These are phyloP conservation scores for Gryllus bimaculatus DNA, from an alignment of 1,140 invertebrate genomes.

Conservation along the genomic window DNA sequence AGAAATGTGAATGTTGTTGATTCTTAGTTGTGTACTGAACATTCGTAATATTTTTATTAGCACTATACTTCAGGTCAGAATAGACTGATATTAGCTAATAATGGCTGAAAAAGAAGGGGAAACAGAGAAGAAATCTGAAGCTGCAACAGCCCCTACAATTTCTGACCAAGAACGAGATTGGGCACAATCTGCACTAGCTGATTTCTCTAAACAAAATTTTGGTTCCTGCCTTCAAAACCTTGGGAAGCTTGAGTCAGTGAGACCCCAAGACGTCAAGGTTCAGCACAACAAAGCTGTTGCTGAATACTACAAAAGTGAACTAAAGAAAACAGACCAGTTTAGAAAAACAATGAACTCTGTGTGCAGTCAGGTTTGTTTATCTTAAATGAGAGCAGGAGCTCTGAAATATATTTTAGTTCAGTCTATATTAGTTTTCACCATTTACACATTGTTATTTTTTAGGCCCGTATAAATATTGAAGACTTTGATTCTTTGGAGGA, in stretches of 20 bases:
- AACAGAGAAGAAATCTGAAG: slow-evolving; percentile 27
- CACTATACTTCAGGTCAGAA: too few species aligned
- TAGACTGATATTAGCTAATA: background rate
- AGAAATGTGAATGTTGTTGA: too few species aligned
- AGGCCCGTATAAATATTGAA: slow-evolving; percentile 42
- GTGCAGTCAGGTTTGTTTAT: slow-evolving; percentile 40
- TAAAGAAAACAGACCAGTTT: slow-evolving; percentile 61
- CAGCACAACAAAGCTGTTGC: slow-evolving; percentile 61
- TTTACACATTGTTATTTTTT: slow-evolving; percentile 19
- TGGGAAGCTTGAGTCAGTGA: slow-evolving; percentile 45
- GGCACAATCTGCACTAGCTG: slow-evolving; percentile 42
- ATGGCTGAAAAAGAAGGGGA: slow-evolving; percentile 22
- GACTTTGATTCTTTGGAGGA: slow-evolving; percentile 49
- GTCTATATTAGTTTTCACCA: background rate
- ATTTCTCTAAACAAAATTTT: slow-evolving; percentile 48
- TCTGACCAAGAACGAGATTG: slow-evolving; percentile 47
- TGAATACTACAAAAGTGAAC: slow-evolving; percentile 59
- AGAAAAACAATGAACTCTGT: slow-evolving; percentile 54
- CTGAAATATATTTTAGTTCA: background rate
- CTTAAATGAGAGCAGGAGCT: background rate
- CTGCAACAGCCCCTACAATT: slow-evolving; percentile 27
- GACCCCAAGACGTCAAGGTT: slow-evolving; percentile 56
- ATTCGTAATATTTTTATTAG: too few species aligned
- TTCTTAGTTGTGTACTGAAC: too few species aligned
- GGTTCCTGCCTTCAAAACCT: slow-evolving; percentile 46